These are phyloP conservation scores for Gastrophysa polygoni DNA, from an alignment of 2,888 invertebrate species.

Conservation along the genomic window DNA sequence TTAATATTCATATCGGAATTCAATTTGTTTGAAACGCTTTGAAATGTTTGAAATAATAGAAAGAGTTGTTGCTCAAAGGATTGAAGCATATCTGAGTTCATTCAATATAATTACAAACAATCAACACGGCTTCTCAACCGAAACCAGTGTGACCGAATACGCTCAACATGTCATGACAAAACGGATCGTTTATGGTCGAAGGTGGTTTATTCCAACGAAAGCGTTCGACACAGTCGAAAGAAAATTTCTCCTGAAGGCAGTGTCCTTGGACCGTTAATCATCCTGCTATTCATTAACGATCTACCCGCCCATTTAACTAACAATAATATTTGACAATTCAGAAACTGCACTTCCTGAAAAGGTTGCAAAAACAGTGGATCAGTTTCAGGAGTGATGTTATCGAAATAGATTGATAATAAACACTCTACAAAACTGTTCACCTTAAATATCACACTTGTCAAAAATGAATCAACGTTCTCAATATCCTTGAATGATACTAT, in stretches of 20 bases:
- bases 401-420: not conserved
- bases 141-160: not conserved
- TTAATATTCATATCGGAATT: not conserved
- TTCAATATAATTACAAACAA: slow-evolving; percentile 1
- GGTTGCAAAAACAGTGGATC: not conserved
- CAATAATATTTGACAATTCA: too few species aligned
- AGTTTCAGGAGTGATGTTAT: not conserved
- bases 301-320: too few species aligned
- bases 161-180: slow-evolving; percentile 2
- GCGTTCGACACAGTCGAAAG: too few species aligned
- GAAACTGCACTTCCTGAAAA: too few species aligned
- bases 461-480: too few species aligned
- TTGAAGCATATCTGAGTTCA: not conserved
- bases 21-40: too few species aligned
- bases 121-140: not conserved
- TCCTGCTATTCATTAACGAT: too few species aligned
- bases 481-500: too few species aligned
- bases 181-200: slow-evolving; percentile 1
- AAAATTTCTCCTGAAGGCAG: too few species aligned
- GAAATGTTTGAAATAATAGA: not conserved
- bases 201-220: not conserved
- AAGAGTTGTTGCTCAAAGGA: not conserved
- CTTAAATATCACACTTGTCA: not conserved
- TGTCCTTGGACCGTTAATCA: too few species aligned
- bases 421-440: not conserved